These are phyloP conservation scores for Cinclus mexicanus DNA, from an alignment of 2,113 vertebrate genomes.

Conservation along the genomic window DNA sequence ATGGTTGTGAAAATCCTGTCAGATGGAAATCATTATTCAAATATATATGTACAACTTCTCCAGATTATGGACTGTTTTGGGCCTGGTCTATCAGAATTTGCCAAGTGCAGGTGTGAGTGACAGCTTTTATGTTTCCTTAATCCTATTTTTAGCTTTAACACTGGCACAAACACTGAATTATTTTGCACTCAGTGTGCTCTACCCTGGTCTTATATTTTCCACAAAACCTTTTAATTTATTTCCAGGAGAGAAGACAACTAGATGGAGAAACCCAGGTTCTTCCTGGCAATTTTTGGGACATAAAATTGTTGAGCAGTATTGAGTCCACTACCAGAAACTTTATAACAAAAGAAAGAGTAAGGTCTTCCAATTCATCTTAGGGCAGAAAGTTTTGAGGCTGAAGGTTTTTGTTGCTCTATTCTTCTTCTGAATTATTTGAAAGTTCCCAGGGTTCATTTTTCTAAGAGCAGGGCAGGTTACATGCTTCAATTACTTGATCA, in stretches of 20 bases:
- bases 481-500: rapidly evolving
- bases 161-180: neutral
- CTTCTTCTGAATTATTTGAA: neutral
- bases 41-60: neutral
- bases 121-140: neutral
- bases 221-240: neutral
- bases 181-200: neutral
- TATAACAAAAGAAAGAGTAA: neutral
- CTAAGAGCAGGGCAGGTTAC: neutral
- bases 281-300: neutral
- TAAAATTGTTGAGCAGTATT: neutral
- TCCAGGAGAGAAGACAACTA: neutral
- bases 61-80: neutral
- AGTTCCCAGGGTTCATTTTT: neutral
- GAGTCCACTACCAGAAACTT: neutral
- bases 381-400: neutral
- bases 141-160: neutral
- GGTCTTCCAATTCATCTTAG: neutral
- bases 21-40: neutral
- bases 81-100: neutral
- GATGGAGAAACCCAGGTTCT: neutral
- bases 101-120: neutral
- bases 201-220: neutral
- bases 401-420: neutral
- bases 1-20: neutral